Conservation (phyloP, 2,888 invertebrate genomes). For the Abscondita cerata region DNA sequence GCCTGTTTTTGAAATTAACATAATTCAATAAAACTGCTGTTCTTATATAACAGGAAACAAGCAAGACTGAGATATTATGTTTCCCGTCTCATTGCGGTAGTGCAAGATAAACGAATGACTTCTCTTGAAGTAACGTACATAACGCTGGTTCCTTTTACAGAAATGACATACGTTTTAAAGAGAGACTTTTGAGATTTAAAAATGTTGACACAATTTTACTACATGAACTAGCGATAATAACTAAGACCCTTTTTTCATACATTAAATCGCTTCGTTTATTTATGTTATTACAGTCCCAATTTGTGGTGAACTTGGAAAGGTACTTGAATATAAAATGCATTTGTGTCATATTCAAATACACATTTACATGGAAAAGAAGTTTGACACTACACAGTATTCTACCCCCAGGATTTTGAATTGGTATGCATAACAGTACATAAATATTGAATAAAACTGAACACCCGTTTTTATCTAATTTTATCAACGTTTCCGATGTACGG, state of each 20-base stretch:
- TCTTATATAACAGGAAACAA: conserved; percentile 41
- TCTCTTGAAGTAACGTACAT: conserved; percentile 38
- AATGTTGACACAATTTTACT: conserved; percentile 39
- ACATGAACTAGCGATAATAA: background rate
- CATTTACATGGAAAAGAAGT: background rate
- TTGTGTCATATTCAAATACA: background rate
- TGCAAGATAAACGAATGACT: conserved; percentile 49
- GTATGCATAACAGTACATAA: background rate
- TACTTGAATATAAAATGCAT: background rate
- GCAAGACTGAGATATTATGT: conserved; percentile 44
- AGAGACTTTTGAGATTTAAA: conserved; percentile 47
- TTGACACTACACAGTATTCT: too few species aligned
- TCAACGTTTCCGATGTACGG: conserved; percentile 8
- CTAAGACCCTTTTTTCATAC: background rate
- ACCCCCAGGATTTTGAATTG: background rate
- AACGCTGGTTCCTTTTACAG: conserved; percentile 33
- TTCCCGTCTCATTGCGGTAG: conserved; percentile 44
- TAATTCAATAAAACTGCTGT: conserved; percentile 25
- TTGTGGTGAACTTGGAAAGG: too few species aligned
- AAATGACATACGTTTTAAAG: conserved; percentile 49
- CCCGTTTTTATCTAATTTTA: conserved; percentile 9
- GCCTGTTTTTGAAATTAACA: conserved; percentile 21
- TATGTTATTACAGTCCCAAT: too few species aligned
- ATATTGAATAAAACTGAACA: conserved; percentile 7
- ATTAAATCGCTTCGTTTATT: too few species aligned